phyloP scores from a whole-genome alignment of 2,113 vertebrate species.

The Papio anubis region DNA sequence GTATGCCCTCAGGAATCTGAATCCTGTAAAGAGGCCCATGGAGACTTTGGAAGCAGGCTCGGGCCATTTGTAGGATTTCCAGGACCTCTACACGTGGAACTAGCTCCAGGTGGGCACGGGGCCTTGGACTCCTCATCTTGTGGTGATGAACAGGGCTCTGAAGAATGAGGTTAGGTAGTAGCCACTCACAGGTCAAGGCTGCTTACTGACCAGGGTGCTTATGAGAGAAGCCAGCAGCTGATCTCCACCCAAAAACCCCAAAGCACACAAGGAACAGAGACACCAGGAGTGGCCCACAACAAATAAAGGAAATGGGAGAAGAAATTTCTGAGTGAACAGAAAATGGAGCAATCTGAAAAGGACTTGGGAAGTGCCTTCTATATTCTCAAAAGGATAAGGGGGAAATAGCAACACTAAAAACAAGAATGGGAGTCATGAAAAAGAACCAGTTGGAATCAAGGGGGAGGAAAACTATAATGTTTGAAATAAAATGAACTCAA shows the following conservation, averaged over 20 bases:
- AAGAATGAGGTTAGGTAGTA: neutral
- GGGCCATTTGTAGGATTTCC: neutral
- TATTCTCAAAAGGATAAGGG: neutral
- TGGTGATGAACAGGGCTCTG: neutral
- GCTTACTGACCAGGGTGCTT: neutral
- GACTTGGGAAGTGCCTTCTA: neutral
- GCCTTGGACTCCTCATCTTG: neutral
- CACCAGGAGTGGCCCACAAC: neutral
- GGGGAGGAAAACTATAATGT: neutral
- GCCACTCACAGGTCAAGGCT: neutral
- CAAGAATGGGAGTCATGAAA: neutral
- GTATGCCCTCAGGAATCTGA: neutral
- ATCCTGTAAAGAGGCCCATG: neutral
- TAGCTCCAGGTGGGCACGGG: neutral
- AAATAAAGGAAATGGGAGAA: neutral
- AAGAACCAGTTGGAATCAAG: neutral
- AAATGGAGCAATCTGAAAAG: neutral
- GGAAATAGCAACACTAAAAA: neutral
- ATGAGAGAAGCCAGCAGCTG: neutral
- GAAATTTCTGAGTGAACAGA: neutral
- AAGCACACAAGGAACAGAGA: neutral
- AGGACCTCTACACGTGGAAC: neutral
- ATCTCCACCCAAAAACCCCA: neutral
- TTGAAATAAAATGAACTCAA: neutral
- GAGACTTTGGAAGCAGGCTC: neutral